Evolutionary conservation across 2,113 vertebrate species (phyloP).

Genomic region (Vanacampus margaritifer): DNA sequence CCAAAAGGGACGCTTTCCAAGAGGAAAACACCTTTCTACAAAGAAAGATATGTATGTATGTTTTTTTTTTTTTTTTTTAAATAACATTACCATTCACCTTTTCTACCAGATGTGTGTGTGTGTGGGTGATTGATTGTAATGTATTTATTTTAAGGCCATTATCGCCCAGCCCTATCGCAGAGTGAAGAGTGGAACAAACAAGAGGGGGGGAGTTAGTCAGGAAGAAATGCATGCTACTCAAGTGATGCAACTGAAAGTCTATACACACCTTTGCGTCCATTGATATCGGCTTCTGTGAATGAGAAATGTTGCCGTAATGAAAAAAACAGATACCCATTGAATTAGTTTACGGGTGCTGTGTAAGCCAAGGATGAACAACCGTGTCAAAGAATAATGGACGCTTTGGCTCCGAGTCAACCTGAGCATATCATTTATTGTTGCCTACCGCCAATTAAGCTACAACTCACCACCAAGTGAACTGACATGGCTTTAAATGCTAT

Average conservation of each 20-base stretch:
- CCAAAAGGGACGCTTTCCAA: too few species aligned
- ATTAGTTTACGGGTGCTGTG: conserved; percentile 33
- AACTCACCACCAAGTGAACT: neutral
- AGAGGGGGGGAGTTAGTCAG: conserved; percentile 61
- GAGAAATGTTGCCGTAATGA: conserved; percentile 77
- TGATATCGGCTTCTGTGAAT: conserved; percentile 77
- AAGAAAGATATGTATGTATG: neutral
- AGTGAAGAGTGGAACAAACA: conserved; percentile 40
- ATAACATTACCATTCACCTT: neutral
- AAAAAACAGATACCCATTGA: conserved; percentile 56
- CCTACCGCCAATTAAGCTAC: neutral
- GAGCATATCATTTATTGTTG: neutral
- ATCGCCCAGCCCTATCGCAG: conserved; percentile 33
- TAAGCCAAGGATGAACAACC: conserved; percentile 27
- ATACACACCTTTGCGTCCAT: conserved; percentile 80
- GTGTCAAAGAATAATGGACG: conserved; percentile 9
- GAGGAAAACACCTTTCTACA: neutral
- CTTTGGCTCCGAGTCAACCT: conserved; percentile 7
- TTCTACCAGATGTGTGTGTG: neutral
- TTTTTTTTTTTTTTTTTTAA: too few species aligned
- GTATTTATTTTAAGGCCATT: neutral
- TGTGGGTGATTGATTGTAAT: too few species aligned
- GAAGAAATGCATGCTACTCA: conserved; percentile 70
- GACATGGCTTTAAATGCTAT: neutral
- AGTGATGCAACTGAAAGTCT: conserved; percentile 70